Evolutionary conservation across 2,888 invertebrate species (phyloP).

Genomic region (Lingula anatina): DNA sequence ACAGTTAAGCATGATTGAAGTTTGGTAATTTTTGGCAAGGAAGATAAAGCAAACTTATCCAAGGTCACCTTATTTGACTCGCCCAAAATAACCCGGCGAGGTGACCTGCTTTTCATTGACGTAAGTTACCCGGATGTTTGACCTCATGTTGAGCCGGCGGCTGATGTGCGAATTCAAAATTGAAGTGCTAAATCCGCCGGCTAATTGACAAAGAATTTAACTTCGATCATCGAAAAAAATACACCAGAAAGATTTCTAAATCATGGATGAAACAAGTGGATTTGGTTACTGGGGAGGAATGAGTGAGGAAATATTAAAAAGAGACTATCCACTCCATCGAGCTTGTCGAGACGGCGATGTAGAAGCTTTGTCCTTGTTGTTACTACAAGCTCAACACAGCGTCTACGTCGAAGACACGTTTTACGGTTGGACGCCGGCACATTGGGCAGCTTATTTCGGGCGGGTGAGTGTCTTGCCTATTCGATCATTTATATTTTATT

Average conservation of each 20-base stretch:
- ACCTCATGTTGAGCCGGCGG: too few species aligned
- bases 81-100: too few species aligned
- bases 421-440: slow-evolving; percentile 53
- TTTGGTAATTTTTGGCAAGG: too few species aligned
- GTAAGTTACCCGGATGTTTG: too few species aligned
- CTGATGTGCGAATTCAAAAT: too few species aligned
- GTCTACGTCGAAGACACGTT: slow-evolving; percentile 48
- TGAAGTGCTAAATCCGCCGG: too few species aligned
- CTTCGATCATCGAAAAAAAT: background rate
- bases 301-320: slow-evolving; percentile 30
- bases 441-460: slow-evolving; percentile 53
- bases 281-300: slow-evolving; percentile 15
- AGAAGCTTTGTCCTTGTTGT: slow-evolving; percentile 18
- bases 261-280: slow-evolving; percentile 9
- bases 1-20: too few species aligned
- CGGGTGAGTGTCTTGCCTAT: slow-evolving; percentile 40
- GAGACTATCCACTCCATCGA: slow-evolving; percentile 44
- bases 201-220: background rate
- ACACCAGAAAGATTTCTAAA: background rate
- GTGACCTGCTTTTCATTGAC: too few species aligned
- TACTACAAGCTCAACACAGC: slow-evolving; percentile 15
- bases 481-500: too few species aligned
- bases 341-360: slow-evolving; percentile 49
- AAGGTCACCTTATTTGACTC: too few species aligned
- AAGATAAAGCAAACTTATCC: too few species aligned